Conservation (phyloP, 2,113 vertebrate species). For the Arenaria interpres region DNA sequence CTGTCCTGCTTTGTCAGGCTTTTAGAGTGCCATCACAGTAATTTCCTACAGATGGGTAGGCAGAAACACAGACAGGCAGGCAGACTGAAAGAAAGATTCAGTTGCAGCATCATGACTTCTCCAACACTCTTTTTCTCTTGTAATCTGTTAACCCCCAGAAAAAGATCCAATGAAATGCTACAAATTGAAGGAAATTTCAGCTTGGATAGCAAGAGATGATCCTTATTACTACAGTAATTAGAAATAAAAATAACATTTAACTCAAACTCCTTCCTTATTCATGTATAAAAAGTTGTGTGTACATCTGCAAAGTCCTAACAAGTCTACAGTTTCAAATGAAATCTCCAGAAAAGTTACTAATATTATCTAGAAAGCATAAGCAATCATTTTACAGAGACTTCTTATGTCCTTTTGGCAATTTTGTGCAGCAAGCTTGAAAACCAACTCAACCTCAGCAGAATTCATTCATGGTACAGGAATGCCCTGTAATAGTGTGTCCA, state of each 20-base stretch:
- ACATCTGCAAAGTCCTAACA: neutral
- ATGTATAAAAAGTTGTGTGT: neutral
- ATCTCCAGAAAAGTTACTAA: neutral
- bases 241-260: neutral
- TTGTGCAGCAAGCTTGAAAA: neutral
- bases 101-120: neutral
- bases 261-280: neutral
- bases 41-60: neutral
- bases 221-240: neutral
- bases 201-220: neutral
- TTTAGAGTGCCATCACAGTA: neutral
- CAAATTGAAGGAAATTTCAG: neutral
- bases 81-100: neutral
- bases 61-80: neutral
- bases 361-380: neutral
- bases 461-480: neutral
- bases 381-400: neutral
- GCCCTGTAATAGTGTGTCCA: neutral
- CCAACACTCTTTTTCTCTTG: neutral
- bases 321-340: neutral
- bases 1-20: neutral
- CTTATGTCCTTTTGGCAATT: neutral
- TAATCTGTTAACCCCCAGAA: neutral
- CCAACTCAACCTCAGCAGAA: neutral
- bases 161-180: neutral